These are phyloP conservation scores for Astreopora myriophthalma DNA, from an alignment of 64 coral and sea anemone genomes.

Conservation along the genomic window DNA sequence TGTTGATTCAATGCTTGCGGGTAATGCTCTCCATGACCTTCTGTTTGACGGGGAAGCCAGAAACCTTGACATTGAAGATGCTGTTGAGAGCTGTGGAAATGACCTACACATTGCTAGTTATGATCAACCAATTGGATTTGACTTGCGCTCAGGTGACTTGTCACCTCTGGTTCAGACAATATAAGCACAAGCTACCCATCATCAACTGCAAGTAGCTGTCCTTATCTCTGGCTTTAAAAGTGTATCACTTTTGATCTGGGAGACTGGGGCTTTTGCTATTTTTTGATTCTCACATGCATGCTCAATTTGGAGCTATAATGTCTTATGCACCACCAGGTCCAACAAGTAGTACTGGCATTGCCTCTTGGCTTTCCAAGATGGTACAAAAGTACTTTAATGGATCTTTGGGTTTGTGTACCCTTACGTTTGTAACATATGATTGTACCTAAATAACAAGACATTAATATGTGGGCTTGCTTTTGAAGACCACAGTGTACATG, in stretches of 20 bases:
- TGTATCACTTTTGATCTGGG: background rate
- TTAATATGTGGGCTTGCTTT: background rate
- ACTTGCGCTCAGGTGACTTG: background rate
- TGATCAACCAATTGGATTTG: background rate
- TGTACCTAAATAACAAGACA: background rate
- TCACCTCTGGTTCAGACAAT: background rate
- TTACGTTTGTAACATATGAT: background rate
- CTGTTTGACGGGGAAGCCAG: background rate
- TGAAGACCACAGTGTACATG: background rate
- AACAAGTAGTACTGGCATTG: background rate
- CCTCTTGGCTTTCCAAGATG: background rate
- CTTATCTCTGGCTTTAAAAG: background rate
- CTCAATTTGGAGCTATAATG: background rate
- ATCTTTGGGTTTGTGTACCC: background rate
- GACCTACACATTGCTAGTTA: background rate
- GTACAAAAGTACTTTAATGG: background rate
- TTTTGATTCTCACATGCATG: background rate
- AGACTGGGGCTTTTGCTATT: background rate
- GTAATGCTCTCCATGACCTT: background rate
- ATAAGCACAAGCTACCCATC: background rate
- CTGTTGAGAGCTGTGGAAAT: background rate
- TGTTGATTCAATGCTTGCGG: background rate
- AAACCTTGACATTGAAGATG: background rate
- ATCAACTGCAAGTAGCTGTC: background rate
- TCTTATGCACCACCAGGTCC: background rate